phyloP scores from a whole-genome alignment of 2,888 invertebrate genomes.

The Clanis bilineata region DNA sequence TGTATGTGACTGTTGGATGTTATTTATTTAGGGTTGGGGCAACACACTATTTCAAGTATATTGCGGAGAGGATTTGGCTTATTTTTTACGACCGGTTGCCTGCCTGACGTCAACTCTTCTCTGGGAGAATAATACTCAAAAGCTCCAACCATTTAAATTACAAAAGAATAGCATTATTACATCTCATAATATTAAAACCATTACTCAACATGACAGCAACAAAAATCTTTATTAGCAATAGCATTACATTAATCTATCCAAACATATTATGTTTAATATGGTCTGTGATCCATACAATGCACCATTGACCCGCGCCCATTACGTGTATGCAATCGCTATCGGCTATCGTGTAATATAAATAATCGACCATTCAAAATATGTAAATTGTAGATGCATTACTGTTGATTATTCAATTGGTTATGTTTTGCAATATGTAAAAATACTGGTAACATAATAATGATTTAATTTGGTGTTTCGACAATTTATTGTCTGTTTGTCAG shows the following conservation, averaged over 20 bases:
- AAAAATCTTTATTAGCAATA: background rate
- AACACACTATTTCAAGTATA: too few species aligned
- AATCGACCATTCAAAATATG: background rate
- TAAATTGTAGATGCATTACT: background rate
- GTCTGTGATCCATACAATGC: conserved; percentile 3
- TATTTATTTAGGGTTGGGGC: too few species aligned
- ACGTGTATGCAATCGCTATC: conserved; percentile 3
- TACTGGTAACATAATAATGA: too few species aligned
- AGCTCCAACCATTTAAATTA: too few species aligned
- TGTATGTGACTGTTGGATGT: too few species aligned
- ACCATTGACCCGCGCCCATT: conserved; percentile 5
- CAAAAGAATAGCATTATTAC: background rate
- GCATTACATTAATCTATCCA: conserved; percentile 9
- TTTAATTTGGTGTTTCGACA: too few species aligned
- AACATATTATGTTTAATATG: conserved; percentile 3
- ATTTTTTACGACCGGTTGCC: too few species aligned
- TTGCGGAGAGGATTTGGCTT: too few species aligned
- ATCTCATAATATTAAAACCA: background rate
- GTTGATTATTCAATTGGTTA: background rate
- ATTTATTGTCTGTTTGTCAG: too few species aligned
- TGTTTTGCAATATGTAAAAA: background rate
- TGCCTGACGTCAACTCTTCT: too few species aligned
- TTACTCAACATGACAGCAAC: background rate
- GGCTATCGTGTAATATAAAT: background rate
- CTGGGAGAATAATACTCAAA: too few species aligned